Percentiles rank a stretch among this genome's conserved stretches.
These are phyloP conservation scores for Cremastinae sp. DNA, from an alignment of 2,888 invertebrate genomes.

Conservation along the genomic window DNA sequence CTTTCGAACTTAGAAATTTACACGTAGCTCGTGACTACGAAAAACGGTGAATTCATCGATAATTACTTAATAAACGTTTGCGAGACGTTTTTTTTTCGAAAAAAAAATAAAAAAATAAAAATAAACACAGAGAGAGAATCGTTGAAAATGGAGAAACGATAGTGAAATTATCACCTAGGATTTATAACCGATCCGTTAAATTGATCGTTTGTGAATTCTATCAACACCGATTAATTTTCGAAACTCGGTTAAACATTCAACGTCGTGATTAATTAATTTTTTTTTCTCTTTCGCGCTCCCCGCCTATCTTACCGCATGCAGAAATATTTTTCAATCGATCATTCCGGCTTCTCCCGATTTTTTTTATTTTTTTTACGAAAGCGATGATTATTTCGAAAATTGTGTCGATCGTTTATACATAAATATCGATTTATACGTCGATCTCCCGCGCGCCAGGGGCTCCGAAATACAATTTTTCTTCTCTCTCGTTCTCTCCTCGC, in stretches of 20 bases:
- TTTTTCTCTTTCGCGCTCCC: too few relatives aligned
- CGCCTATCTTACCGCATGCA: not conserved
- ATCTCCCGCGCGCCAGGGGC: constrained; percentile 48
- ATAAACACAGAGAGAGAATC: too few relatives aligned
- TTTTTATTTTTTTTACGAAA: constrained; percentile 20
- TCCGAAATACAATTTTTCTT: constrained; percentile 10
- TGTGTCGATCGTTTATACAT: constrained; percentile 27
- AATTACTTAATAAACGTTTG: too few relatives aligned
- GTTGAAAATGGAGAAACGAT: too few relatives aligned
- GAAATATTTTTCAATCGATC: constrained; percentile 42
- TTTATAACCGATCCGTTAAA: too few relatives aligned
- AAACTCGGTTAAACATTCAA: not conserved
- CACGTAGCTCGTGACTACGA: constrained; percentile 5
- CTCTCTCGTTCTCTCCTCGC: constrained; percentile 11
- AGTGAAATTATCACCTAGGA: too few relatives aligned
- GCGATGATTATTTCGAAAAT: constrained; percentile 55
- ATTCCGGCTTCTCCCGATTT: constrained; percentile 19
- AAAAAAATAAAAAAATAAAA: too few relatives aligned
- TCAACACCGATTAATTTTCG: too few relatives aligned
- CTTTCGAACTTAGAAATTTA: too few relatives aligned
- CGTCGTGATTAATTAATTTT: not conserved
- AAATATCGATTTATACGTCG: constrained; percentile 36
- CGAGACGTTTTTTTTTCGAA: too few relatives aligned
- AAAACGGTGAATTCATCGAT: constrained; percentile 15
- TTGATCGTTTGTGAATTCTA: too few relatives aligned